Evolutionary conservation across 2,797 vertebrate genomes (phyloP).

Genomic region (Ptychadena robeensis): DNA sequence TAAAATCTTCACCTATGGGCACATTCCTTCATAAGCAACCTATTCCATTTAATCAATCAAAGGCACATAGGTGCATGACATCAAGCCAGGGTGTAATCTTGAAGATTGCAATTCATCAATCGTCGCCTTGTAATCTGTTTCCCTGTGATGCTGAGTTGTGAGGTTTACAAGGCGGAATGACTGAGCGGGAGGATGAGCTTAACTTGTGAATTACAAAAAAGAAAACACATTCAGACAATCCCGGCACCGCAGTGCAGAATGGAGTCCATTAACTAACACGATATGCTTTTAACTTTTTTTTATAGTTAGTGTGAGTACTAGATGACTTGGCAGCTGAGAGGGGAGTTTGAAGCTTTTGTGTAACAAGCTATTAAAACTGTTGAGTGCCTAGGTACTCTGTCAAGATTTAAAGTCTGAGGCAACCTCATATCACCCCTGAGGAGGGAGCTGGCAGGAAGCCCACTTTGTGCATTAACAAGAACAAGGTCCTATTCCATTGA

Average conservation of each 20-base stretch:
- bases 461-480: conserved; percentile 56
- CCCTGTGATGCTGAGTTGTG: neutral
- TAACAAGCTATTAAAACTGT: conserved; percentile 62
- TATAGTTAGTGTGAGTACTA: conserved; percentile 53
- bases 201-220: conserved; percentile 35
- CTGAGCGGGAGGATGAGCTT: conserved; percentile 40
- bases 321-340: conserved; percentile 57
- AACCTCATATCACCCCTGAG: conserved; percentile 60
- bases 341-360: conserved; percentile 61
- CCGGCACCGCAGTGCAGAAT: conserved; percentile 49
- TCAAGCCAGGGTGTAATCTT: neutral
- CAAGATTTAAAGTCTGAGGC: conserved; percentile 60
- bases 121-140: conserved; percentile 23
- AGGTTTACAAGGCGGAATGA: conserved; percentile 35
- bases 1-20: neutral
- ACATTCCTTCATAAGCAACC: neutral
- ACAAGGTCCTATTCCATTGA: conserved; percentile 36
- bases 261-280: conserved; percentile 57
- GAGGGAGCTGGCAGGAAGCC: conserved; percentile 52
- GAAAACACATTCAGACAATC: conserved; percentile 35
- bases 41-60: neutral
- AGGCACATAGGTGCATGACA: neutral
- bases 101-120: conserved; percentile 14
- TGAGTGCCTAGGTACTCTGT: conserved; percentile 60
- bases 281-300: conserved; percentile 55